Evolutionary conservation across 2,888 invertebrate genomes (phyloP).

Genomic region (Ennomos quercinarius): DNA sequence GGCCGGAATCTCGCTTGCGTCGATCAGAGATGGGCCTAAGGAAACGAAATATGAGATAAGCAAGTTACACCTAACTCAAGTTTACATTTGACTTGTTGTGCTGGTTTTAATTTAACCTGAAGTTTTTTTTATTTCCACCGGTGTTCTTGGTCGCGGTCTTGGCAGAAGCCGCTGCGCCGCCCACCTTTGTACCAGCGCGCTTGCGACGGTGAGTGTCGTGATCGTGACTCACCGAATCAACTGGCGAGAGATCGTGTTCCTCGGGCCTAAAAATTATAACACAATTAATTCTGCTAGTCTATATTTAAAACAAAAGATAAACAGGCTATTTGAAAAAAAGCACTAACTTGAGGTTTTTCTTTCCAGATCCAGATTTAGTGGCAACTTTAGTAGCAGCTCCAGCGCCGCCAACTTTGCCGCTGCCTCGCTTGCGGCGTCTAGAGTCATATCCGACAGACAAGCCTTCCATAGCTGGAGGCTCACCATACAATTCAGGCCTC

Average conservation of each 20-base stretch:
- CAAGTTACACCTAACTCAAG: conserved; percentile 13
- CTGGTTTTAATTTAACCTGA: conserved; percentile 63
- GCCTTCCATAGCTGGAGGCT: conserved; percentile 83
- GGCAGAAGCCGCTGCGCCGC: conserved; percentile 78
- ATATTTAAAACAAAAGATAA: conserved; percentile 8
- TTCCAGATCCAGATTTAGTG: conserved; percentile 76
- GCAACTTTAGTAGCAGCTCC: conserved; percentile 81
- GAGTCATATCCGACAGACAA: conserved; percentile 69
- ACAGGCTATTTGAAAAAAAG: neutral
- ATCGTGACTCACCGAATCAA: conserved; percentile 66
- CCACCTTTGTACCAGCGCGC: conserved; percentile 76
- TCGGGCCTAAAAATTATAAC: conserved; percentile 59
- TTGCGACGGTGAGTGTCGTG: conserved; percentile 70
- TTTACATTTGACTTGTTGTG: conserved; percentile 4
- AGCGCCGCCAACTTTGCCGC: conserved; percentile 78
- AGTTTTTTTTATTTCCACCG: conserved; percentile 79
- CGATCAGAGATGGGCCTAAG: conserved; percentile 78
- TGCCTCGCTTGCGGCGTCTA: conserved; percentile 76
- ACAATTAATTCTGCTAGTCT: conserved; percentile 17
- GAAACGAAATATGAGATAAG: conserved; percentile 31
- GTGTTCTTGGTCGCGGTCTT: conserved; percentile 78
- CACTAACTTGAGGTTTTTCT: conserved; percentile 78
- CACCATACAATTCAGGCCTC: conserved; percentile 86
- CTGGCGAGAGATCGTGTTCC: conserved; percentile 65
- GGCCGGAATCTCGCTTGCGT: conserved; percentile 86